These are phyloP conservation scores for Poeciliopsis occidentalis DNA, from an alignment of 2,113 vertebrate genomes.

Conservation along the genomic window DNA sequence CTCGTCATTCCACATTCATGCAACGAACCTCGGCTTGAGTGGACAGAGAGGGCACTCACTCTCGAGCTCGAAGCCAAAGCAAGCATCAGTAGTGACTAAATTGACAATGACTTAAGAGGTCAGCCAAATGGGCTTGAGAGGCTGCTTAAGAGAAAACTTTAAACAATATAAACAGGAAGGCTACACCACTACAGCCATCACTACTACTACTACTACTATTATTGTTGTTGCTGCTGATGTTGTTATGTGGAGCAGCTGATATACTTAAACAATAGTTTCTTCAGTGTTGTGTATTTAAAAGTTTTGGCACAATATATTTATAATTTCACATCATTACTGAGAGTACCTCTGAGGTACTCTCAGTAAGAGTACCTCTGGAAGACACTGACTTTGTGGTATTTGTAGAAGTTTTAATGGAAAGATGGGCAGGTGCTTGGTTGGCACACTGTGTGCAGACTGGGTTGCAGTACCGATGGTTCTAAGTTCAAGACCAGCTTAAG, in stretches of 20 bases:
- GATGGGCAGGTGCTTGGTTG: too few relatives aligned
- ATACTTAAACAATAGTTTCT: background rate
- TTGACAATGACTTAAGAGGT: conserved; percentile 47
- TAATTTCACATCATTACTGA: too few relatives aligned
- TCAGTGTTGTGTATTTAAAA: too few relatives aligned
- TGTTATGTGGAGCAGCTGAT: background rate
- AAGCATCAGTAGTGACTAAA: conserved; percentile 38
- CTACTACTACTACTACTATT: background rate
- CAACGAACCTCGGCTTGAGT: conserved; percentile 23
- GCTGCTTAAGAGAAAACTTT: conserved; percentile 11
- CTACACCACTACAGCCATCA: background rate
- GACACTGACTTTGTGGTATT: too few relatives aligned
- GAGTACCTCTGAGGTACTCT: too few relatives aligned
- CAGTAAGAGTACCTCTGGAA: too few relatives aligned
- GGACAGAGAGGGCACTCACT: conserved; percentile 24
- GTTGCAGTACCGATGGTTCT: too few relatives aligned
- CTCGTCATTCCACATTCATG: conserved; percentile 24
- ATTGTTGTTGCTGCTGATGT: background rate
- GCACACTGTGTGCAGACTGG: too few relatives aligned
- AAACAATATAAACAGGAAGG: conserved; percentile 12
- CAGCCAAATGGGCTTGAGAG: conserved; percentile 29
- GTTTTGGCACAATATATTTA: too few relatives aligned
- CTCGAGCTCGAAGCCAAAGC: conserved; percentile 21
- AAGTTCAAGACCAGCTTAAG: too few relatives aligned
- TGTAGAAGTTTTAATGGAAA: too few relatives aligned